Evolutionary conservation across 2,797 vertebrate species (phyloP).

Genomic region (Cyprinella venusta): DNA sequence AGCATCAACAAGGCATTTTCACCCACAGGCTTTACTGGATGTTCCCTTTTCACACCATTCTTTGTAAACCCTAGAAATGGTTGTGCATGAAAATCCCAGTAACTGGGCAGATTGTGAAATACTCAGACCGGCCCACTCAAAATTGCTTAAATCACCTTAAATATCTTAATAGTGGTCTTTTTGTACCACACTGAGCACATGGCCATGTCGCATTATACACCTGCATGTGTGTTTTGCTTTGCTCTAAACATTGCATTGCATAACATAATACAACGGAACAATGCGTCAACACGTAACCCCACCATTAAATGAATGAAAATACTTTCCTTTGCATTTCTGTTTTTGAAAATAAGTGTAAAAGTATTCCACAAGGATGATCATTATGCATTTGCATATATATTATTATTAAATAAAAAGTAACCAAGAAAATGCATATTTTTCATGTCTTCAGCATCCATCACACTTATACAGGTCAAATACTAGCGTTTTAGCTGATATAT

Average conservation of each 20-base stretch:
- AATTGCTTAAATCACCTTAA: too few relatives aligned
- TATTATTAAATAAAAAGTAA: background rate
- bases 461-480: background rate
- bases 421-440: background rate
- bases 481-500: background rate
- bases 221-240: background rate
- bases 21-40: too few relatives aligned
- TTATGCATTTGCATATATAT: background rate
- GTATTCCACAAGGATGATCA: background rate
- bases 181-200: background rate
- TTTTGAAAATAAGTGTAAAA: background rate
- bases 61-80: too few relatives aligned
- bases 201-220: background rate
- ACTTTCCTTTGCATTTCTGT: background rate
- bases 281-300: background rate
- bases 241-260: background rate
- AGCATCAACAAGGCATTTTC: too few relatives aligned
- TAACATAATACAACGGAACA: background rate
- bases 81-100: too few relatives aligned
- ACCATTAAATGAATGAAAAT: background rate
- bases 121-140: too few relatives aligned
- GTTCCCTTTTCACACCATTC: too few relatives aligned
- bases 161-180: background rate
- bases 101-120: too few relatives aligned
- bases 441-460: background rate